These are phyloP conservation scores for Tetramorium alpestre DNA, from an alignment of 1,140 invertebrate genomes.

Conservation along the genomic window DNA sequence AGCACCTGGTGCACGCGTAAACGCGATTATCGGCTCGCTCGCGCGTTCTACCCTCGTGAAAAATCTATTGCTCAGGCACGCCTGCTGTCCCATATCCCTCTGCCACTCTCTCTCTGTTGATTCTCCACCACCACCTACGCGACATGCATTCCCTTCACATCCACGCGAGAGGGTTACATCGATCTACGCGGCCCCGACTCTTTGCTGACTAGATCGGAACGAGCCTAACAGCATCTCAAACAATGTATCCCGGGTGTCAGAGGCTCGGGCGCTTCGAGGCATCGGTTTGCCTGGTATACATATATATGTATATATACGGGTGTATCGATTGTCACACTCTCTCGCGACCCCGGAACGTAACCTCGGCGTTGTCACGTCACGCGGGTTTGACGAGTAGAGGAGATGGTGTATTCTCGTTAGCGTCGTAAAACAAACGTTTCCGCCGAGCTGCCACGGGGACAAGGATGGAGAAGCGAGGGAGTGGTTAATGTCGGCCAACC, in stretches of 20 bases:
- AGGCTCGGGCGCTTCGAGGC: slow-evolving; percentile 42
- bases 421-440: slow-evolving; percentile 60
- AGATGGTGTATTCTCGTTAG: slow-evolving; percentile 54
- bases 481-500: neutral
- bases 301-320: slow-evolving; percentile 64
- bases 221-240: slow-evolving; percentile 74
- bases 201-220: slow-evolving; percentile 72
- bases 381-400: slow-evolving; percentile 55
- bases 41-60: neutral
- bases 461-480: neutral
- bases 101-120: slow-evolving; percentile 61
- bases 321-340: slow-evolving; percentile 70
- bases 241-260: slow-evolving; percentile 69
- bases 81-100: slow-evolving; percentile 23
- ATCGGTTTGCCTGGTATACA: slow-evolving; percentile 59
- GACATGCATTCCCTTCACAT: slow-evolving; percentile 36
- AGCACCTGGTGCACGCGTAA: neutral
- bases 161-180: slow-evolving; percentile 43
- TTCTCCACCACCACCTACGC: slow-evolving; percentile 31
- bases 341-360: slow-evolving; percentile 48
- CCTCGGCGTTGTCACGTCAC: slow-evolving; percentile 65
- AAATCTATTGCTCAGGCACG: slow-evolving; percentile 37
- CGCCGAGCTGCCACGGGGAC: neutral
- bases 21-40: slow-evolving; percentile 8
- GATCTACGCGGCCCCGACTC: slow-evolving; percentile 62